Conservation (phyloP, 1,140 invertebrate genomes). For the Drosophila kanapiae region DNA sequence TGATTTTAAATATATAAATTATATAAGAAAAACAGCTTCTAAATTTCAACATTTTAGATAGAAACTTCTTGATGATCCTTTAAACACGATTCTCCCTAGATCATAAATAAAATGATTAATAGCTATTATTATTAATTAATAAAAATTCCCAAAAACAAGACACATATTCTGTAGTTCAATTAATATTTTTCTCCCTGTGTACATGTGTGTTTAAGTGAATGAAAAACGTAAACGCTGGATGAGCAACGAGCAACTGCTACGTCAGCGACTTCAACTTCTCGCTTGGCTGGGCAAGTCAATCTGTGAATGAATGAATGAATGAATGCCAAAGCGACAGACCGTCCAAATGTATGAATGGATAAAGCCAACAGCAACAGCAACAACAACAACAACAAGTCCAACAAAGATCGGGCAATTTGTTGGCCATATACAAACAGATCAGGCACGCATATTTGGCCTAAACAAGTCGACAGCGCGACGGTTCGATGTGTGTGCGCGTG, state of each 20-base stretch:
- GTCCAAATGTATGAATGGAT: conserved; percentile 71
- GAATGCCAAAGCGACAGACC: conserved; percentile 51
- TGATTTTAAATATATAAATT: too few relatives aligned
- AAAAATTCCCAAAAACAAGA: not conserved
- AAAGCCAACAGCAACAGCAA: conserved; percentile 50
- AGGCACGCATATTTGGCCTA: conserved; percentile 80
- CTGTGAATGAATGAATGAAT: conserved; percentile 72
- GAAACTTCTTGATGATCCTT: too few relatives aligned
- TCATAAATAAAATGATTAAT: not conserved
- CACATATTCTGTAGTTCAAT: not conserved
- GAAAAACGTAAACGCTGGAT: conserved; percentile 76
- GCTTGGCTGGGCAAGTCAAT: conserved; percentile 80
- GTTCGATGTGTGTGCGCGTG: conserved; percentile 64
- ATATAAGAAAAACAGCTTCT: too few relatives aligned
- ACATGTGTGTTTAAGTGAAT: conserved; percentile 63
- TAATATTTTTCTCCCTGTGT: not conserved
- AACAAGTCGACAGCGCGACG: conserved; percentile 53
- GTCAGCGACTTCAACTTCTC: conserved; percentile 59
- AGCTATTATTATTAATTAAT: not conserved
- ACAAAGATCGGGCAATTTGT: conserved; percentile 65
- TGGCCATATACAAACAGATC: conserved; percentile 82
- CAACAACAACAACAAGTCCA: too few relatives aligned
- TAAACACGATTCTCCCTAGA: not conserved
- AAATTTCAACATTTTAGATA: too few relatives aligned
- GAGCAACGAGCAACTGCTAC: conserved; percentile 51